Conservation (phyloP, 2,113 vertebrate species). For the Vidua macroura region DNA sequence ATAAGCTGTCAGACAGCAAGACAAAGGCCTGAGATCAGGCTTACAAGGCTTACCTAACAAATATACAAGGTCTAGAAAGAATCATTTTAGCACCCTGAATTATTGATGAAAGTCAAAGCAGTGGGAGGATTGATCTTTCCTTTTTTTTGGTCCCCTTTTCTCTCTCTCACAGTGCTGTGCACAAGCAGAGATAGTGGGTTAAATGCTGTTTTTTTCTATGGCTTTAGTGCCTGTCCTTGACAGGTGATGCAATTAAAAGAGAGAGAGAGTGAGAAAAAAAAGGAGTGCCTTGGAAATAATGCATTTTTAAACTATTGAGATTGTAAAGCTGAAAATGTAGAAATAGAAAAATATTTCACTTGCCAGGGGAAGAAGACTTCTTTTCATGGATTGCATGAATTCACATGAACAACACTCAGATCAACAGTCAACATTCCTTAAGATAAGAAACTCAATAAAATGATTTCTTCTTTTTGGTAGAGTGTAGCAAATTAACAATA, state of each 20-base stretch:
- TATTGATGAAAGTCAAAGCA: neutral
- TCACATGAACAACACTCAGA: neutral
- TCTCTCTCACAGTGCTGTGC: accelerated
- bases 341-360: neutral
- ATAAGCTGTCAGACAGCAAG: neutral
- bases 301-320: neutral
- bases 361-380: neutral
- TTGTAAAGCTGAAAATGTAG: neutral
- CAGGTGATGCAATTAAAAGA: neutral
- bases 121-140: neutral
- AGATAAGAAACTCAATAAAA: neutral
- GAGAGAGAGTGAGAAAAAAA: neutral
- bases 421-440: neutral
- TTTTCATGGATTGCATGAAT: neutral
- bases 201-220: neutral
- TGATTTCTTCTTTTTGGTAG: neutral
- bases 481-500: neutral
- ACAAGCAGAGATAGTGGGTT: neutral
- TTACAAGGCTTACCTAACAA: neutral
- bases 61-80: neutral
- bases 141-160: accelerated
- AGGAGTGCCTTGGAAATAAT: neutral
- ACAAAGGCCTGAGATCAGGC: neutral
- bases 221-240: neutral
- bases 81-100: neutral